These are phyloP conservation scores for Meloidogyne exigua DNA, from an alignment of 1,140 invertebrate genomes.

Conservation along the genomic window DNA sequence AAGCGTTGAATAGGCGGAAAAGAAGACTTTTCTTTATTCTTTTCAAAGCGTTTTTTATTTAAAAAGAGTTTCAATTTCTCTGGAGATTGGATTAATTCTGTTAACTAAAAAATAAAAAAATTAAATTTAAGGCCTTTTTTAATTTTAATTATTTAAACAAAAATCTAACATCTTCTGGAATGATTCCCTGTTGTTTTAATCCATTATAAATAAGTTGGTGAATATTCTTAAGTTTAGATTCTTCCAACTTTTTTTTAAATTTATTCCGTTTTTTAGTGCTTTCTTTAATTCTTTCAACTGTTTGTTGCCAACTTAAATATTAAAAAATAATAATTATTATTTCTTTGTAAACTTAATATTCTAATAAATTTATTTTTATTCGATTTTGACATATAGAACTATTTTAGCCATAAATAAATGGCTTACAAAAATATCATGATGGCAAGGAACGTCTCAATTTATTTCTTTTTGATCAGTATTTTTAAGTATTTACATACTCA, in stretches of 20 bases:
- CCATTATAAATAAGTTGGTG: conserved; percentile 43
- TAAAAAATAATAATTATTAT: background rate
- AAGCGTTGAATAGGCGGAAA: conserved; percentile 37
- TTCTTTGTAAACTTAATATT: no score
- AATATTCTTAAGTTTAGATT: conserved; percentile 41
- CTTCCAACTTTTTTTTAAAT: conserved; percentile 37
- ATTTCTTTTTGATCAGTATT: no score
- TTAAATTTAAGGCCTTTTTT: no score
- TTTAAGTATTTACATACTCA: no score
- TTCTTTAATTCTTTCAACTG: conserved; percentile 23
- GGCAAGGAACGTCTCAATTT: no score
- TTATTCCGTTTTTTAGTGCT: conserved; percentile 30
- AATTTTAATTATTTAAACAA: background rate
- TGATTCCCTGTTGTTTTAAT: conserved; percentile 30
- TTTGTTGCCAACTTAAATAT: conserved; percentile 50
- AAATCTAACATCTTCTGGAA: conserved; percentile 30
- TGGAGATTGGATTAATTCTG: conserved; percentile 28
- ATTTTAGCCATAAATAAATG: no score
- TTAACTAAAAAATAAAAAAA: conserved; percentile 28
- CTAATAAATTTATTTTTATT: no score
- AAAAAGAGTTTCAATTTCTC: conserved; percentile 32
- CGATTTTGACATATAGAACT: no score
- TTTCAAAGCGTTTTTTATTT: conserved; percentile 18
- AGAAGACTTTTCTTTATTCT: no score
- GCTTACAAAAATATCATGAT: no score